Evolutionary conservation across 2,113 vertebrate genomes (phyloP).

Genomic region (Protobothrops flavoviridis): DNA sequence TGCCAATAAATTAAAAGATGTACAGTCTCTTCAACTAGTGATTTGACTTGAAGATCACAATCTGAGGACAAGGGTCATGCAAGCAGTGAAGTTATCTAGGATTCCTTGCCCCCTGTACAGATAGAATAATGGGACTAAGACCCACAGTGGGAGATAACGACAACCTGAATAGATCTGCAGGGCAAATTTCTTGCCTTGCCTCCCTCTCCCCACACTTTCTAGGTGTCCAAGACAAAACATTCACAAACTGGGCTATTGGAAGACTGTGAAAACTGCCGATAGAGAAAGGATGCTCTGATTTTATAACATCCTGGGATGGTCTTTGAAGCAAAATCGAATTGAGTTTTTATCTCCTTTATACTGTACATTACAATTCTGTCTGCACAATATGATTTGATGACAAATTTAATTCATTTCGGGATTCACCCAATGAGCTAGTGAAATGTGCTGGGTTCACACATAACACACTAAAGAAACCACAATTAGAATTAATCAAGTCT

Average conservation of each 20-base stretch:
- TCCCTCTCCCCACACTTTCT: neutral
- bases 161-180: neutral
- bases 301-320: neutral
- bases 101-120: neutral
- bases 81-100: neutral
- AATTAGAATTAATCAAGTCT: neutral
- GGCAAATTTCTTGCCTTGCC: neutral
- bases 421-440: neutral
- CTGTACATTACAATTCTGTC: neutral
- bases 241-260: neutral
- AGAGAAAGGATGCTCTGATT: neutral
- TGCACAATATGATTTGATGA: neutral
- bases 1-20: neutral
- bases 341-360: neutral
- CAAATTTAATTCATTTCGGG: neutral
- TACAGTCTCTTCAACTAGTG: neutral
- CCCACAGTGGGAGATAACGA: neutral
- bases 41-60: neutral
- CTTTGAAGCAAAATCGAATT: neutral
- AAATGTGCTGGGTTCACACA: neutral
- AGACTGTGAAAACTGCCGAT: neutral
- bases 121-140: neutral
- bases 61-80: neutral
- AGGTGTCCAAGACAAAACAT: neutral
- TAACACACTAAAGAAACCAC: neutral